These are phyloP conservation scores for Synergus laeviventris DNA, from an alignment of 2,888 invertebrate species.

Conservation along the genomic window DNA sequence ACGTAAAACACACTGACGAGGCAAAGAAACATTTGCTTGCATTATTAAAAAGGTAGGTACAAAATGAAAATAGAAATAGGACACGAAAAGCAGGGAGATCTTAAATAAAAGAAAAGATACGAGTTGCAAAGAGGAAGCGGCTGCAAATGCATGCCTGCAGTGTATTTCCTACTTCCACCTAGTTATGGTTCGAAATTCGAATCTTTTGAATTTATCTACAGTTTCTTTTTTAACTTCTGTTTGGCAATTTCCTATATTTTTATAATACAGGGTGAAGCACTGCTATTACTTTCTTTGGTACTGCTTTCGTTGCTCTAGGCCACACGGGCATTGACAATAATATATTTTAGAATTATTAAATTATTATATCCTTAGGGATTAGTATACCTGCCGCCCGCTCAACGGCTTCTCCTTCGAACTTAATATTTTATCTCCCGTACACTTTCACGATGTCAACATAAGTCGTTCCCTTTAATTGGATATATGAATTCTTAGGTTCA, in stretches of 20 bases:
- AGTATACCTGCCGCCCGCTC: constrained; percentile 52
- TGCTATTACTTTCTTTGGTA: not conserved
- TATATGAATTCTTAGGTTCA: constrained; percentile 32
- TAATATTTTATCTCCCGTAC: constrained; percentile 42
- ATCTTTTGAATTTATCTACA: no score
- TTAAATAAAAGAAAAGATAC: constrained; percentile 31
- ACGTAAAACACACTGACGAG: constrained; percentile 30
- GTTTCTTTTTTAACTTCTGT: no score
- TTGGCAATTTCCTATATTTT: not conserved
- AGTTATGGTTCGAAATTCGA: not conserved
- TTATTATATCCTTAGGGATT: constrained; percentile 50
- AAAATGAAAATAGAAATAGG: constrained; percentile 24
- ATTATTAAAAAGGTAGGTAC: constrained; percentile 24
- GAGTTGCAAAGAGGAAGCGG: constrained; percentile 8
- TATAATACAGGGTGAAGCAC: not conserved
- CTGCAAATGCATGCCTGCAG: not conserved
- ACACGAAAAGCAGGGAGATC: constrained; percentile 3
- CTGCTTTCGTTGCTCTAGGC: not conserved
- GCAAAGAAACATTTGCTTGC: constrained; percentile 29
- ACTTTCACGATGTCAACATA: constrained; percentile 22
- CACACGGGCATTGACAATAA: constrained; percentile 17
- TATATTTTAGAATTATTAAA: constrained; percentile 38
- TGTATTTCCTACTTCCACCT: not conserved
- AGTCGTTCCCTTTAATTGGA: constrained; percentile 36
- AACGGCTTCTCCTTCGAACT: constrained; percentile 47